Percentiles rank a stretch among this genome's conserved stretches.
These are phyloP conservation scores for Eubucco bourcierii DNA, from an alignment of 2,113 vertebrate genomes.

Conservation along the genomic window DNA sequence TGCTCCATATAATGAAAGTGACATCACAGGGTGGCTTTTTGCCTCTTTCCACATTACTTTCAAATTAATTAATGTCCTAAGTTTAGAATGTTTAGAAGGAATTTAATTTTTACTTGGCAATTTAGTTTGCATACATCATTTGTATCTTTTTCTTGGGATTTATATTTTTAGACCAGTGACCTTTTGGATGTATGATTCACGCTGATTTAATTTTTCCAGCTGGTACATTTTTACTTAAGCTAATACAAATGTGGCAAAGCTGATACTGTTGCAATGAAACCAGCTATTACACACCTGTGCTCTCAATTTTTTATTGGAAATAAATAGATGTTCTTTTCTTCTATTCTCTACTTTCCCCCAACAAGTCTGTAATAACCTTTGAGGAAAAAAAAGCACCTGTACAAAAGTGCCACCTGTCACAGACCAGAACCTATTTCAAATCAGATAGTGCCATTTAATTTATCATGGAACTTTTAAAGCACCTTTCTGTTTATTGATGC, in stretches of 20 bases:
- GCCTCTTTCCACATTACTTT: constrained; percentile 32
- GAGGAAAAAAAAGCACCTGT: neutral
- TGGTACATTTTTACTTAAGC: constrained; percentile 59
- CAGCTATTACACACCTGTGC: constrained; percentile 61
- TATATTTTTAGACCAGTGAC: constrained; percentile 76
- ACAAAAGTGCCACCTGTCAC: neutral
- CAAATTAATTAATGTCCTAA: constrained; percentile 67
- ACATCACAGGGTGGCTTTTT: constrained; percentile 26
- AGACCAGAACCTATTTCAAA: neutral
- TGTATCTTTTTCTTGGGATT: constrained; percentile 56
- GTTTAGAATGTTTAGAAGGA: constrained; percentile 47
- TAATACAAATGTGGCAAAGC: constrained; percentile 59
- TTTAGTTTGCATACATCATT: constrained; percentile 43
- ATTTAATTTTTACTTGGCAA: constrained; percentile 38
- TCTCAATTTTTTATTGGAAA: constrained; percentile 11
- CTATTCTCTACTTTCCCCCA: neutral
- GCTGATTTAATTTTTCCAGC: constrained; percentile 70
- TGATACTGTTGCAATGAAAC: constrained; percentile 47
- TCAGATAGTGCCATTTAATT: neutral
- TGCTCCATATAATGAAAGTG: constrained; percentile 22
- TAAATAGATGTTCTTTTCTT: neutral
- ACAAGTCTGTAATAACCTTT: neutral
- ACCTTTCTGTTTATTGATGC: neutral
- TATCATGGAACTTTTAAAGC: neutral
- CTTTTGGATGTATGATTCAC: constrained; percentile 73